These are phyloP conservation scores for Drosophila repleta DNA, from an alignment of 1,140 invertebrate species.

Conservation along the genomic window DNA sequence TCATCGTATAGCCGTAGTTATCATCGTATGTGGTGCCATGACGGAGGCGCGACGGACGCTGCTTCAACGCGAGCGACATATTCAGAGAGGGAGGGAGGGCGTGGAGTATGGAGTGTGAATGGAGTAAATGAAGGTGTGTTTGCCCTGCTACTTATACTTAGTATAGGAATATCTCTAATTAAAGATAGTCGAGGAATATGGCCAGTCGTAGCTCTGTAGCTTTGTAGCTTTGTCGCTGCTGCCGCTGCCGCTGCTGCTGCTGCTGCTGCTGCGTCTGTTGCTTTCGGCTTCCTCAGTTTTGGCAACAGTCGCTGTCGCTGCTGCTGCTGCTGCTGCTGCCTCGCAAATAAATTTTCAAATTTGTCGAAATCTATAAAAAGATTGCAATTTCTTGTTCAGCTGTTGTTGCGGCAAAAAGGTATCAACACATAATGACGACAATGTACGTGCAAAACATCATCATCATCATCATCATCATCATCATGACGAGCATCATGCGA, in stretches of 20 bases:
- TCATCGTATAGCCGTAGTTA: conserved; percentile 92
- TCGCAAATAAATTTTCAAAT: conserved; percentile 77
- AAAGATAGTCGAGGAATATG: conserved; percentile 51
- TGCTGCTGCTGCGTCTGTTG: conserved; percentile 28
- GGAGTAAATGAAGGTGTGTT: neutral
- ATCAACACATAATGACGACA: conserved; percentile 76
- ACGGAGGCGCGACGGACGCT: conserved; percentile 83
- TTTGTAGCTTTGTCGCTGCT: conserved; percentile 16
- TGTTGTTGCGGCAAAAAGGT: conserved; percentile 68
- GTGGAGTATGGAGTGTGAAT: neutral
- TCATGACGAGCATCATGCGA: conserved; percentile 28
- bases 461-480: conserved; percentile 31
- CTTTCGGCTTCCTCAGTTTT: conserved; percentile 52
- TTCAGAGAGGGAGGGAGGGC: conserved; percentile 2
- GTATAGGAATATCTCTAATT: conserved; percentile 65
- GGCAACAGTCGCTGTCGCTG: conserved; percentile 71
- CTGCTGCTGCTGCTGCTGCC: conserved; percentile 34
- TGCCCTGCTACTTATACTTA: conserved; percentile 40
- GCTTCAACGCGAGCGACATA: conserved; percentile 69
- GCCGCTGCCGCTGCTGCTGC: conserved; percentile 28
- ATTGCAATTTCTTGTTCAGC: conserved; percentile 76
- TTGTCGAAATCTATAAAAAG: conserved; percentile 83
- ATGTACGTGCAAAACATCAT: conserved; percentile 39
- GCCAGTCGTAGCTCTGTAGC: conserved; percentile 30
- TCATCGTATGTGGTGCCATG: conserved; percentile 87